These are phyloP conservation scores for Balanococcus diminutus DNA, from an alignment of 2,888 invertebrate species.

Conservation along the genomic window DNA sequence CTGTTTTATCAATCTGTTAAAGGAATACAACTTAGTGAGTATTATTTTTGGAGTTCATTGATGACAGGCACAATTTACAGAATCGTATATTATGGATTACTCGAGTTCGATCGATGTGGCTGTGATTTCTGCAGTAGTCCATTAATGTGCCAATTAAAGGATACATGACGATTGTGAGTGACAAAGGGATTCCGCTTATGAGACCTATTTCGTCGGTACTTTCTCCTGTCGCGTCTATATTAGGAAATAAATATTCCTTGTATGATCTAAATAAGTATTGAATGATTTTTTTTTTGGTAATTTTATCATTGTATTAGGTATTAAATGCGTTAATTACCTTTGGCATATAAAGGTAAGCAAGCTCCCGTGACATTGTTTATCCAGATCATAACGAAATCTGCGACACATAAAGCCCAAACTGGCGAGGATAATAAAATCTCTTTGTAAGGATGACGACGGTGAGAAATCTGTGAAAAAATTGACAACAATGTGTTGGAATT, in stretches of 20 bases:
- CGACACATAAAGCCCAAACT: not conserved
- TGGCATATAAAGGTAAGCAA: not conserved
- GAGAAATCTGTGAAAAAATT: not conserved
- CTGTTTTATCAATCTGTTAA: not conserved
- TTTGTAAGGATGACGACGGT: slow-evolving; percentile 14
- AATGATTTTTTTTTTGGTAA: too few species aligned
- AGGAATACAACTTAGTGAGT: too few species aligned
- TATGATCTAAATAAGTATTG: not conserved
- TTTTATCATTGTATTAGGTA: not conserved
- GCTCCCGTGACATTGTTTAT: not conserved
- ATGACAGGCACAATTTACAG: too few species aligned
- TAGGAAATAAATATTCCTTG: not conserved
- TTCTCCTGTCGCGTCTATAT: not conserved
- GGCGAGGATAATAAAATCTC: not conserved
- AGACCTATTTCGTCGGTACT: not conserved
- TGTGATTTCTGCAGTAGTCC: not conserved
- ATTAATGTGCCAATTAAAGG: not conserved
- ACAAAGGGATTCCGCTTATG: not conserved
- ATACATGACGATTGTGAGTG: not conserved
- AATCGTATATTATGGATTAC: not conserved
- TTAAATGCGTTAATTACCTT: not conserved
- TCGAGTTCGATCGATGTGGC: not conserved
- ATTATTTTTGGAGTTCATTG: not conserved
- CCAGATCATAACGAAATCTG: not conserved
- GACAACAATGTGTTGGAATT: not conserved